Evolutionary conservation across 2,888 invertebrate genomes (phyloP), one percentile per base, ranked within the genome.

Genomic region (Lochmaea capreae): DNA sequence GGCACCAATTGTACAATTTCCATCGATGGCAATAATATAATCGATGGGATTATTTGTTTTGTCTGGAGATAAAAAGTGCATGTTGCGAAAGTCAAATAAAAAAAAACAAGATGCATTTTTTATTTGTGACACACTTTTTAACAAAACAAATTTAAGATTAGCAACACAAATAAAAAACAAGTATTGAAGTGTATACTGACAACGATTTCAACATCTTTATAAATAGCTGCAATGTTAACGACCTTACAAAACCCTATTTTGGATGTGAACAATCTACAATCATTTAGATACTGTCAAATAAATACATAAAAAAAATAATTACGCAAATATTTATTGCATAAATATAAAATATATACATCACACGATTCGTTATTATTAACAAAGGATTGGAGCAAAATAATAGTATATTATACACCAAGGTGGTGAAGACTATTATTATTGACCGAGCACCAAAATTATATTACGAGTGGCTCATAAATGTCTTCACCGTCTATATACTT

Each of bases 11-110:
- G 67, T 63, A 46, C 33, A 72, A 67, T 62, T 71, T 71, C 16
- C 42, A 58, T 63, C 42, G 66, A 72, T 71, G 72, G 26, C 68
- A 67, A 71, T 73, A 69, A 43, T 43, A 71, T 73, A 69, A 43
- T 63, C 62, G 43, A 63, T n/a, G 16, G 16, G 18, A 16, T 67
- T 80, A 76, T 81, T 81, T 81, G 76, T 78, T 78, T 77, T 79
- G 81, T 80, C 81, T 81, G 81, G 79, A 81, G 80, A 81, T 80
- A 81, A 80, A 80, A 80, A 79, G 65, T 77, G 79, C 79, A 79
- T 63, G 42, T 81, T 80, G 79, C 78, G 79, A 79, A 80, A 80
- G 79, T 72, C 74, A 80, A 79, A 78, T 75, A 54, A 80, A 80
- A 78, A 78, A 80, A 81, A 76, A 78, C 76, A 75, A 18, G 62